phyloP scores from a whole-genome alignment of 2,113 vertebrate species.

The Paramormyrops kingsleyae region DNA sequence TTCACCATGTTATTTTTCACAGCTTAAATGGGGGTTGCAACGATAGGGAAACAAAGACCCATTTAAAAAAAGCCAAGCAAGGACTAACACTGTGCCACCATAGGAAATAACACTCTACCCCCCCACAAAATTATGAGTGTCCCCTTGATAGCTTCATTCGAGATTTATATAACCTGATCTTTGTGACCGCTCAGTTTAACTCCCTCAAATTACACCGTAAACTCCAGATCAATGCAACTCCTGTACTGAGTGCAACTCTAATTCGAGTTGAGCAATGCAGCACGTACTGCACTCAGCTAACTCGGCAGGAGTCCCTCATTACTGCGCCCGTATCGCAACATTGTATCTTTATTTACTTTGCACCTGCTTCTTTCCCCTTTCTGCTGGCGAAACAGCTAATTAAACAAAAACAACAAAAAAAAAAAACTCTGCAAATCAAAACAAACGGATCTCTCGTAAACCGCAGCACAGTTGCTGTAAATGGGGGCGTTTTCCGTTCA shows the following conservation, averaged over 20 bases:
- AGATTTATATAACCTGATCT: constrained; percentile 8
- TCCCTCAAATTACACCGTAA: background rate
- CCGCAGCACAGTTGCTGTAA: background rate
- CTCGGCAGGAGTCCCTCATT: background rate
- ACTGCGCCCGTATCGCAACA: background rate
- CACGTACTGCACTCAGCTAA: background rate
- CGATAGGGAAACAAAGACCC: constrained; percentile 54
- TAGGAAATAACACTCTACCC: background rate
- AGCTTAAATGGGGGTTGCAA: constrained; percentile 52
- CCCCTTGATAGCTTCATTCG: constrained; percentile 8
- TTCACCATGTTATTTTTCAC: constrained; percentile 51
- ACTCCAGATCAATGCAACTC: constrained; percentile 11
- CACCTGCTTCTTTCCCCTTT: background rate
- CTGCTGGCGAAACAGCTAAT: background rate
- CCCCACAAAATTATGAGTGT: background rate
- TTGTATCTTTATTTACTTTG: background rate
- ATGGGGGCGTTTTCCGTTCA: background rate
- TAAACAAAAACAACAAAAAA: background rate
- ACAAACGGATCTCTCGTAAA: background rate
- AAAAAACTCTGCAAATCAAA: background rate
- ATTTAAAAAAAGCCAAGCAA: constrained; percentile 50
- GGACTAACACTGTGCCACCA: constrained; percentile 20
- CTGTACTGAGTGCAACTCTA: constrained; percentile 3
- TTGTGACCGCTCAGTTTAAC: constrained; percentile 1
- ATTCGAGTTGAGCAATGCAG: background rate